Base-by-base conservation (phyloP, 2,113 vertebrate genomes). In the Carassius carassius region DNA sequence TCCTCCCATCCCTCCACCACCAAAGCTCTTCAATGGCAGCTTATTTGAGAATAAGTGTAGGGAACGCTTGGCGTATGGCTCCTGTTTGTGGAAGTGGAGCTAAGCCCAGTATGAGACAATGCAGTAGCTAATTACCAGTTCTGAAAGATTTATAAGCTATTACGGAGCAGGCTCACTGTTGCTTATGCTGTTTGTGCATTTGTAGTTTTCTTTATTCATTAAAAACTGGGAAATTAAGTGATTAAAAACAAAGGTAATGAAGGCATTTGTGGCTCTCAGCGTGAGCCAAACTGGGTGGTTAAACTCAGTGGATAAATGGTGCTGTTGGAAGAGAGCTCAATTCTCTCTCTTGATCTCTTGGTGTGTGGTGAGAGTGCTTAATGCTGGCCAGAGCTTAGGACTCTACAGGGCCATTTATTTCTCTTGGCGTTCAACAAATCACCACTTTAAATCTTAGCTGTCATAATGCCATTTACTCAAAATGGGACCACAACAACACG, bases 101-200 rank as follows among this genome's bases (percentile, higher is more conserved):
- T 87, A 56, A 21, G 44, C 44, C 10, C 6, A 14, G 86, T 85
- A 89, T 92, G 84, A 89, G 81, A 75, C 51, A 82, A 62, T 75
- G 32, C 58, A 88, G 74, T 79, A 88, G 87, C 90, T 92, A 92
- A 94, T 93, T 94, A 93, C 69, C 35, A 91, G 88, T 88, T 84
- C 86, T 87, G 82, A 91, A 91, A 92, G 91, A 93, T 93, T 92
- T 90, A 93, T 86, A 80, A 91, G 91, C 91, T 87, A 91, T 93
- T 91, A 93, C 79, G 83, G 87, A 89, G 89, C 80, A 78, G 90
- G 89, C 85, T 44, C 79, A 14, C 88, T 77, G 79, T 91, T 92
- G 87, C 89, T 91, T 91, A 89, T 90, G 88, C 91, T 88, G 88
- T 88, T 90, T 90, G 89, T 88, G 86, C 81, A 90, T 92, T 91